These are phyloP conservation scores for Rhaphigaster nebulosa DNA, from an alignment of 2,888 invertebrate genomes.

Conservation along the genomic window DNA sequence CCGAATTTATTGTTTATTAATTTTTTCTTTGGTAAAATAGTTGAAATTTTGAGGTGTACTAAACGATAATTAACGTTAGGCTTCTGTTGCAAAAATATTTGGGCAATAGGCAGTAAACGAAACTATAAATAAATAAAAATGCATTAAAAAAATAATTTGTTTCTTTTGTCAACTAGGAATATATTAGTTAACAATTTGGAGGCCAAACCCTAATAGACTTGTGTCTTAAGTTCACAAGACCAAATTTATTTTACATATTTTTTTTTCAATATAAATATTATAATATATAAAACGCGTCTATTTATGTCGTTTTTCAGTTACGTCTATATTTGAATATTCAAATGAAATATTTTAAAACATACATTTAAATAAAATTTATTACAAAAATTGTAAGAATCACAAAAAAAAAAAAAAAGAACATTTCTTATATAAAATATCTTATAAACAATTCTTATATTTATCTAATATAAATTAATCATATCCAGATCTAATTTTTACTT, in stretches of 20 bases:
- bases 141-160: not conserved
- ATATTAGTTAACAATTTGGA: not conserved
- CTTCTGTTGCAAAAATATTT: not conserved
- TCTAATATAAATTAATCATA: not conserved
- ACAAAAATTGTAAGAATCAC: too few relatives aligned
- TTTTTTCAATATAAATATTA: too few relatives aligned
- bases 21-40: not conserved
- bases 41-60: not conserved
- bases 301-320: too few relatives aligned
- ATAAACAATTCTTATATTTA: not conserved
- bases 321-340: too few relatives aligned
- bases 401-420: too few relatives aligned
- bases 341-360: too few relatives aligned
- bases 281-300: too few relatives aligned
- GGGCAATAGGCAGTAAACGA: not conserved
- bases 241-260: too few relatives aligned
- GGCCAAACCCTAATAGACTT: not conserved
- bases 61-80: not conserved
- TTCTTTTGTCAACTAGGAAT: not conserved
- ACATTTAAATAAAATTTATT: too few relatives aligned
- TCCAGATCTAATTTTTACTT: too few relatives aligned
- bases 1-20: not conserved
- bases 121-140: not conserved
- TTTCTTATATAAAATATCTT: not conserved
- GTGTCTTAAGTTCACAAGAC: too few relatives aligned